These are phyloP conservation scores for Nasonia vitripennis DNA, from an alignment of 1,140 invertebrate species.

Conservation along the genomic window DNA sequence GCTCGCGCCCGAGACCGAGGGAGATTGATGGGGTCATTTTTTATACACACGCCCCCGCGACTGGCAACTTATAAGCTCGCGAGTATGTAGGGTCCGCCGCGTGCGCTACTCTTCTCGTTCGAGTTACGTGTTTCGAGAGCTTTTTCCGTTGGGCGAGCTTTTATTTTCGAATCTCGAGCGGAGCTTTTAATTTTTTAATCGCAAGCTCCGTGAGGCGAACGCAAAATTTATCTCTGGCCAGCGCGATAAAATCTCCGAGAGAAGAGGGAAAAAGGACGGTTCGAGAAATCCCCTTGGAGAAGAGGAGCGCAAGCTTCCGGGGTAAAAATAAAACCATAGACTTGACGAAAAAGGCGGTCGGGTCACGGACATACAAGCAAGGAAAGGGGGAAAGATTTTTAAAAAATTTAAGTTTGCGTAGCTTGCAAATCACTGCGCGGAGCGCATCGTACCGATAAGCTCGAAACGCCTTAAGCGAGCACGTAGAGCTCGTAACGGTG, in stretches of 20 bases:
- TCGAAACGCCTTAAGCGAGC: conserved; percentile 43
- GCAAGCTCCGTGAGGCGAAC: not conserved
- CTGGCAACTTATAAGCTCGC: not conserved
- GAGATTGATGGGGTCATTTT: conserved; percentile 51
- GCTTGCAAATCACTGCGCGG: conserved; percentile 32
- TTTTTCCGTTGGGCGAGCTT: conserved; percentile 30
- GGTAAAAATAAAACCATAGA: conserved; percentile 33
- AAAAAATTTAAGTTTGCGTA: conserved; percentile 42
- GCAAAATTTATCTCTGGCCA: not conserved
- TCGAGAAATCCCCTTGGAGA: not conserved
- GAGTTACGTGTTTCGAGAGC: conserved; percentile 24
- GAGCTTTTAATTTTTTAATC: not conserved
- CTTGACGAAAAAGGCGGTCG: conserved; percentile 14
- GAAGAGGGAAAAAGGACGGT: not conserved
- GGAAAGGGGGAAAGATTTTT: not conserved
- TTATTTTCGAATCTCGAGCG: not conserved
- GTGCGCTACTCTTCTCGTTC: not conserved
- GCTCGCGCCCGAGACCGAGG: conserved; percentile 3
- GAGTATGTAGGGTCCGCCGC: not conserved
- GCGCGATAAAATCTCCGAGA: not conserved
- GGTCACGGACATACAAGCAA: not conserved
- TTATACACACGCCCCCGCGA: not conserved
- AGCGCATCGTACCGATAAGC: conserved; percentile 25
- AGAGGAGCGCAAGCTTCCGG: not conserved
- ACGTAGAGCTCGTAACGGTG: conserved; percentile 44